phyloP scores from a whole-genome alignment of 2,113 vertebrate species.

The Seriola rivoliana region DNA sequence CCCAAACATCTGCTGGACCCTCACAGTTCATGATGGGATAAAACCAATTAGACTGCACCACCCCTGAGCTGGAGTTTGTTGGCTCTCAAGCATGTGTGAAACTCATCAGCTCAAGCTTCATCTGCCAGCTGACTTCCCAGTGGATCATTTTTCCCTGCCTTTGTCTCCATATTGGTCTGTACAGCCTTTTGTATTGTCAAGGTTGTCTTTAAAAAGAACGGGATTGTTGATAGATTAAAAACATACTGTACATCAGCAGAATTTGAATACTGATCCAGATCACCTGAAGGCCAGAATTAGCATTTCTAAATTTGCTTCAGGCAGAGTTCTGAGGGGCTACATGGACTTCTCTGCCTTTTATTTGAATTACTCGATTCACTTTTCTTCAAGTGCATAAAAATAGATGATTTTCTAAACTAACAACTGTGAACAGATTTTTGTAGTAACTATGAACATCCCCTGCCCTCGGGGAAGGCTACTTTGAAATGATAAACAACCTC shows the following conservation, averaged over 20 bases:
- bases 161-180: conserved; percentile 48
- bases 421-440: conserved; percentile 26
- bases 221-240: conserved; percentile 52
- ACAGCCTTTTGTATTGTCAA: conserved; percentile 50
- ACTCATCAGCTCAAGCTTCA: conserved; percentile 61
- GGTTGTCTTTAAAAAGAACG: conserved; percentile 53
- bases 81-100: conserved; percentile 58
- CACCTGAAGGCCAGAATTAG: conserved; percentile 61
- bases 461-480: conserved; percentile 50
- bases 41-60: conserved; percentile 78
- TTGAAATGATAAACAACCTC: conserved; percentile 41
- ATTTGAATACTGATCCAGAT: conserved; percentile 34
- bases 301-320: conserved; percentile 60
- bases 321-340: conserved; percentile 32
- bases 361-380: conserved; percentile 30
- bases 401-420: conserved; percentile 48
- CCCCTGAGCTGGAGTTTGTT: conserved; percentile 61
- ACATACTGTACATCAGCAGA: conserved; percentile 6
- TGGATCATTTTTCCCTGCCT: conserved; percentile 31
- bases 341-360: conserved; percentile 2
- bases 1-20: conserved; percentile 82
- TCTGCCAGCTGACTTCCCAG: conserved; percentile 59
- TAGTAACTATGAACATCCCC: conserved; percentile 27
- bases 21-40: conserved; percentile 77
- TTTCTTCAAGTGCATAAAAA: conserved; percentile 44